These are phyloP conservation scores for Solea solea DNA, from an alignment of 2,113 vertebrate genomes.

Conservation along the genomic window DNA sequence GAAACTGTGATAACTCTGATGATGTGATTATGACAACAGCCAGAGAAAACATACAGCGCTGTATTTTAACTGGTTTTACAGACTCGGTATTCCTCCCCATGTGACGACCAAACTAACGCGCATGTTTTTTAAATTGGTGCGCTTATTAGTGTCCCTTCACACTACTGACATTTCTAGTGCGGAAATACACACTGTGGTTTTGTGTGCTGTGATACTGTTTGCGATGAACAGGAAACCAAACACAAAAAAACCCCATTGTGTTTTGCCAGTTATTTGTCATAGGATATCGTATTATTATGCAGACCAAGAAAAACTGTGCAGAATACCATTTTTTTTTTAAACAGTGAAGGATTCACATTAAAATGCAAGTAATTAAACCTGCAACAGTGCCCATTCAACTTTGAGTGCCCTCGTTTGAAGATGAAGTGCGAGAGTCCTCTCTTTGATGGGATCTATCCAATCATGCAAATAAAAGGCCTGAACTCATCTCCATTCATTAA, in stretches of 20 bases:
- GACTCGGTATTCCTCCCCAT: neutral
- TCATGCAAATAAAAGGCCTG: conserved; percentile 53
- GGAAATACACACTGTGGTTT: conserved; percentile 46
- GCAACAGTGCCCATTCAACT: conserved; percentile 7
- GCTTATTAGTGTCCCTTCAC: neutral
- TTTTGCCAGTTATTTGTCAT: neutral
- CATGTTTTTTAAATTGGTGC: neutral
- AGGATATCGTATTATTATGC: neutral
- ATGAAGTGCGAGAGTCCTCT: conserved; percentile 23
- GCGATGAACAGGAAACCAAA: conserved; percentile 59
- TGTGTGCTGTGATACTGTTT: conserved; percentile 6
- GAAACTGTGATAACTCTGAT: neutral
- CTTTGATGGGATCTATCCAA: conserved; percentile 62
- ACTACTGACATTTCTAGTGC: neutral
- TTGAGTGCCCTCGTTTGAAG: conserved; percentile 34
- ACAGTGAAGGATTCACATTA: neutral
- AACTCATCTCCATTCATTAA: conserved; percentile 48
- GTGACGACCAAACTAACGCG: neutral
- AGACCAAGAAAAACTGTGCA: neutral
- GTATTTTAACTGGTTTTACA: neutral
- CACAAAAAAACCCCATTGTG: no score
- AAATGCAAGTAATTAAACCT: neutral
- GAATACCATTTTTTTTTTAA: neutral
- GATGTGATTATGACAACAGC: neutral
- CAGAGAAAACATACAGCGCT: neutral